Conservation (phyloP, 2,113 vertebrate species). For the Nothobranchius furzeri region DNA sequence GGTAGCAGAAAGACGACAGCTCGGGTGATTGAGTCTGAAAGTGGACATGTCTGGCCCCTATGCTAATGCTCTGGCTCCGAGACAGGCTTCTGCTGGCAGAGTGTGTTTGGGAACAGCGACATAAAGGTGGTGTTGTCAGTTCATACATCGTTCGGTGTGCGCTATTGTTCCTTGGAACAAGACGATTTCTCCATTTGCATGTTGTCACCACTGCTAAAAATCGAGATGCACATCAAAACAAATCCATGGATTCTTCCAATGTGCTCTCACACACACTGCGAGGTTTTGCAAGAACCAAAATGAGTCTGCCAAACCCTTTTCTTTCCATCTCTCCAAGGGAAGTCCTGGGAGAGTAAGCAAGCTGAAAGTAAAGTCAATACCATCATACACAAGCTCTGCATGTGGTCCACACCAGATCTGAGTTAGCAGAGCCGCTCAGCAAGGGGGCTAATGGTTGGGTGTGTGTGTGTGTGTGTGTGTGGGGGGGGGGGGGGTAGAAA, state of each 20-base stretch:
- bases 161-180: slow-evolving; percentile 12
- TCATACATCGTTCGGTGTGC: not conserved
- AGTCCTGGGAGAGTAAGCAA: slow-evolving; percentile 68
- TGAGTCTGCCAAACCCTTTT: slow-evolving; percentile 45
- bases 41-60: slow-evolving; percentile 77
- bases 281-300: slow-evolving; percentile 53
- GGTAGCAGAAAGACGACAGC: slow-evolving; percentile 57
- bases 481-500: slow-evolving; percentile 26
- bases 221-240: slow-evolving; percentile 25
- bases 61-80: slow-evolving; percentile 75
- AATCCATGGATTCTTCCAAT: slow-evolving; percentile 23
- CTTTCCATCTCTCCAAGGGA: slow-evolving; percentile 61
- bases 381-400: slow-evolving; percentile 67
- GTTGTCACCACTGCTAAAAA: slow-evolving; percentile 3
- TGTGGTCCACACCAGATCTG: slow-evolving; percentile 67
- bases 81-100: slow-evolving; percentile 56
- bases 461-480: too few species aligned
- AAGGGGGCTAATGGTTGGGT: slow-evolving; percentile 12
- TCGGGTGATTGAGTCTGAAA: slow-evolving; percentile 65
- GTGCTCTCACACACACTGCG: slow-evolving; percentile 28
- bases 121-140: slow-evolving; percentile 24
- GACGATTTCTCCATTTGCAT: slow-evolving; percentile 16
- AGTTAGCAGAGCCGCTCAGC: slow-evolving; percentile 50
- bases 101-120: slow-evolving; percentile 27
- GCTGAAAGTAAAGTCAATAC: slow-evolving; percentile 74